Base-by-base conservation (phyloP, 2,113 vertebrate species). In the Columbina picui region DNA sequence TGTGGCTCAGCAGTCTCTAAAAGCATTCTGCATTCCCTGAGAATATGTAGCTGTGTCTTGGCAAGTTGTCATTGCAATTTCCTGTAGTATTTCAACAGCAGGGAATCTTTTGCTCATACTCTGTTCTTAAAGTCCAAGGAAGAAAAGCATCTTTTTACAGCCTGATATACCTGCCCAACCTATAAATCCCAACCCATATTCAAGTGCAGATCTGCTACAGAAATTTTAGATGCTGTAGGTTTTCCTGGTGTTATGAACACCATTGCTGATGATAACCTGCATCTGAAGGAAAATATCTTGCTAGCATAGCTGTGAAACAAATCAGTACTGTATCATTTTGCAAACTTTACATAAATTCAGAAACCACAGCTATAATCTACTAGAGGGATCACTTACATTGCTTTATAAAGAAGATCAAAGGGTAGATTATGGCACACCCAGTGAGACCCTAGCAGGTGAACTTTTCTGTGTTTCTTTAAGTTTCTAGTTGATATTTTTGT, bases 21-120 rank as follows among this genome's bases (percentile, higher is more conserved):
- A 93, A 85, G 67, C 7, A 8, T 38, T 93, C 47, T 77, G 11
- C 1, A 0, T 52, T 80, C 59, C 25, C 73, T 53, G 43, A 77
- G 26, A 93, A 32, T 9, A 30, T 0, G 0, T 39, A 67, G 17
- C 55, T 61, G 4, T 59, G 18, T 45, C 34, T 87, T 1, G 0
- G 30, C 30, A 36, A 1, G 1, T 19, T 73, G 55, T n/a, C 67
- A 26, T 56, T 80, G 8, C 32, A 27, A 80, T 88, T 85, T 84
- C 47, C 49, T 93, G 63, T 41, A 38, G 30, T 36, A 68, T 78
- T 92, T 81, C 49, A 87, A 8, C 36, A 53, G 17, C 1, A 36
- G 13, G 29, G 15, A 90, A 3, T 21, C 26, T 87, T 85, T 88
- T 65, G 7, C 3, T 69, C 14, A 16, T 22, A 10, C 4, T 56